Evolutionary conservation across 2,797 vertebrate genomes (phyloP).

Genomic region (Squalus acanthias): DNA sequence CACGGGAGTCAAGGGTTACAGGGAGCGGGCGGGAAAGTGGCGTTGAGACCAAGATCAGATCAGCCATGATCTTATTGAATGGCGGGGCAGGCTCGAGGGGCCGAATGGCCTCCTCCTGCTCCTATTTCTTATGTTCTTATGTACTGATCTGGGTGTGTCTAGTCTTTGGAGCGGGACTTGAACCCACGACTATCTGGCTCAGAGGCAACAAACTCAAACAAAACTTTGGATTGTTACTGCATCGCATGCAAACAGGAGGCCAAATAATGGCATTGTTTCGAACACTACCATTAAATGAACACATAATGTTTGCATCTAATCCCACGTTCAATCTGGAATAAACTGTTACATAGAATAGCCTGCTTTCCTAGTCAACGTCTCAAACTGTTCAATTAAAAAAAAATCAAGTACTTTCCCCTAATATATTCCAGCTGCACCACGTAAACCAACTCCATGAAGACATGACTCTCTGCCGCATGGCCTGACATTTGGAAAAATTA

Average conservation of each 20-base stretch:
- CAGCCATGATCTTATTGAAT: too few relatives aligned
- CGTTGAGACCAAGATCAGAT: too few relatives aligned
- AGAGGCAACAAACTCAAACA: background rate
- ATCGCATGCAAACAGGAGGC: background rate
- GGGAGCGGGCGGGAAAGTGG: too few relatives aligned
- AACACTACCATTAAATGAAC: background rate
- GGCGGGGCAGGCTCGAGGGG: too few relatives aligned
- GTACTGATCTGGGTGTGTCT: too few relatives aligned
- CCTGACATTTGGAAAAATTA: background rate
- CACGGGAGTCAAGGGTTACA: too few relatives aligned
- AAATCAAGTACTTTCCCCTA: background rate
- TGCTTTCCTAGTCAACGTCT: background rate
- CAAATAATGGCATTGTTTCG: background rate
- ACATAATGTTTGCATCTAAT: background rate
- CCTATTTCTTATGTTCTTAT: too few relatives aligned
- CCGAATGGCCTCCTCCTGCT: too few relatives aligned
- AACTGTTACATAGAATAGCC: background rate
- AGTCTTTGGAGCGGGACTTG: background rate
- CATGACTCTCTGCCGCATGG: background rate
- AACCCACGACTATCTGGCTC: background rate
- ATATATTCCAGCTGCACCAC: background rate
- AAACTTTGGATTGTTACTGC: background rate
- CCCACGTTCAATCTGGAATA: background rate
- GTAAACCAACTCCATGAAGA: background rate
- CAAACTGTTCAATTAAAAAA: background rate